phyloP scores from a whole-genome alignment of 2,113 vertebrate species.

The Lynx canadensis region DNA sequence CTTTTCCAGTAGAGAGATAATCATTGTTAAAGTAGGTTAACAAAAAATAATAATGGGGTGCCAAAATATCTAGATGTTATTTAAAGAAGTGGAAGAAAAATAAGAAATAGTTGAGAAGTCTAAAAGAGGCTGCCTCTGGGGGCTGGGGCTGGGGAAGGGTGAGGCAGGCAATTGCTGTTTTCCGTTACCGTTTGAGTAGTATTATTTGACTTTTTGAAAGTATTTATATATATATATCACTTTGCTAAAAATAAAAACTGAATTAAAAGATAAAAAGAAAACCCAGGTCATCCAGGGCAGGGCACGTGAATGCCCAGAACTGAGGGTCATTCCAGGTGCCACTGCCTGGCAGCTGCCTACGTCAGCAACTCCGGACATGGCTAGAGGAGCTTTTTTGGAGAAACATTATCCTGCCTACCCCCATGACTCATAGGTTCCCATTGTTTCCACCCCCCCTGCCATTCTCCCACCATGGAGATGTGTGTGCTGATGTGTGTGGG shows the following conservation, averaged over 20 bases:
- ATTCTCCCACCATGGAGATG: background rate
- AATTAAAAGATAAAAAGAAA: slow-evolving; percentile 64
- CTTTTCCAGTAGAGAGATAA: background rate
- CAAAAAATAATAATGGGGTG: background rate
- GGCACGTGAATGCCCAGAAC: slow-evolving; percentile 55
- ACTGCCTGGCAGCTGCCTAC: slow-evolving; percentile 8
- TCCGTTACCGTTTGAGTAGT: background rate
- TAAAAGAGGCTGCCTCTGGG: slow-evolving; percentile 14
- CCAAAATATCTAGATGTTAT: slow-evolving; percentile 1
- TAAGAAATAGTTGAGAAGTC: background rate
- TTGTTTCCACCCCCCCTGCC: slow-evolving; percentile 64
- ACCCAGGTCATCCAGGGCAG: slow-evolving; percentile 34
- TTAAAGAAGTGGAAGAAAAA: slow-evolving; percentile 6
- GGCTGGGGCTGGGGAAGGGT: background rate
- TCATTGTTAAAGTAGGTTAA: background rate
- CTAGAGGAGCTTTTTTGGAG: slow-evolving; percentile 51
- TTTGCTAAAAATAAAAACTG: slow-evolving; percentile 70
- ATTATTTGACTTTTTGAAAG: slow-evolving; percentile 46
- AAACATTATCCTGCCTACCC: slow-evolving; percentile 46
- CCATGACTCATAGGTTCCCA: slow-evolving; percentile 73
- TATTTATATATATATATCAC: slow-evolving; percentile 1
- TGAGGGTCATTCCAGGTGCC: slow-evolving; percentile 48
- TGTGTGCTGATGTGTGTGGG: slow-evolving; percentile 21
- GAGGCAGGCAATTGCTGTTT: slow-evolving; percentile 4
- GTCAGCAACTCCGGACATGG: slow-evolving; percentile 51